Conservation (phyloP, 2,113 vertebrate genomes). For the Lamprologus ornatipinnis region DNA sequence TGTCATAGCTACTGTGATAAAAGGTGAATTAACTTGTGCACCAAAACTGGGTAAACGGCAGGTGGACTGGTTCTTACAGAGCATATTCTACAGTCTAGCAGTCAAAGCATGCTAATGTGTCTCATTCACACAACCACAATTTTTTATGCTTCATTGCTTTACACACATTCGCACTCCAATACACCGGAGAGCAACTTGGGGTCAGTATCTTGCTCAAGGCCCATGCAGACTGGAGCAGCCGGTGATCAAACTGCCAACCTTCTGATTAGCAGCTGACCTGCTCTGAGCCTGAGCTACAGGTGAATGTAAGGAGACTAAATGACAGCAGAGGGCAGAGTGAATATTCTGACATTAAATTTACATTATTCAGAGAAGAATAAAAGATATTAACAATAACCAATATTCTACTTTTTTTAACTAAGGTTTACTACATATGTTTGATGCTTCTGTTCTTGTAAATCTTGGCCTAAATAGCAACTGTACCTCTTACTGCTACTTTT, state of each 20-base stretch:
- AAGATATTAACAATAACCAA: not conserved
- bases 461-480: not conserved
- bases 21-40: not conserved
- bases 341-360: not conserved
- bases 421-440: not conserved
- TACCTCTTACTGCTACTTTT: not conserved
- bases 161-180: fast-evolving
- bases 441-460: not conserved
- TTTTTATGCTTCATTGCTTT: not conserved
- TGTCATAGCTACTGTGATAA: not conserved
- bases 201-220: not conserved
- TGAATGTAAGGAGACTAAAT: not conserved
- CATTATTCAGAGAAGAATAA: not conserved
- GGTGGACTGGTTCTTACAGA: not conserved
- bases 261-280: not conserved
- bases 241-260: not conserved
- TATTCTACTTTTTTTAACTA: not conserved
- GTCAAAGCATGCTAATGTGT: not conserved
- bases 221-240: not conserved
- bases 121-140: not conserved
- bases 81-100: not conserved
- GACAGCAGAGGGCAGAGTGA: not conserved
- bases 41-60: not conserved
- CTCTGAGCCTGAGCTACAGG: not conserved
- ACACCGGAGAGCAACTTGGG: fast-evolving